Evolutionary conservation across 2,797 vertebrate genomes (phyloP).

Genomic region (Catostomus latipinnis): DNA sequence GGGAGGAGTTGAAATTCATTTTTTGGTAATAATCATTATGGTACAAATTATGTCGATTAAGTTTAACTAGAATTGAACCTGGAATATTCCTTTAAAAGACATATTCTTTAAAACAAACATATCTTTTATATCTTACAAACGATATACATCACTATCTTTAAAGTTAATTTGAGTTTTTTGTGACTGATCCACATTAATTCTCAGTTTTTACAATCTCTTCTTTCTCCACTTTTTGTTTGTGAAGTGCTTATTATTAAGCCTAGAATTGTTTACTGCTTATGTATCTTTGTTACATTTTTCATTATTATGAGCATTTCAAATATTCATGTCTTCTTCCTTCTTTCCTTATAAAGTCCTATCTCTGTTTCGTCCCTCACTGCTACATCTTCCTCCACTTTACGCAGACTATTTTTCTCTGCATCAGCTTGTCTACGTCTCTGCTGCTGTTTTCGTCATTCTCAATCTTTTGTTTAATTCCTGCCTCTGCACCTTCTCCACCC

Average conservation of each 20-base stretch:
- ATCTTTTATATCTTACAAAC: background rate
- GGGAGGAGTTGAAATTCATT: too few relatives aligned
- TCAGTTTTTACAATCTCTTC: background rate
- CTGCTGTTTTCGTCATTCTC: conserved; percentile 35
- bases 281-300: background rate
- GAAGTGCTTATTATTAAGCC: background rate
- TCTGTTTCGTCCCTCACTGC: background rate
- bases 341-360: conserved; percentile 1
- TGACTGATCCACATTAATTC: background rate
- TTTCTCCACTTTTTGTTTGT: background rate
- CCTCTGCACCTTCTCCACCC: conserved; percentile 22
- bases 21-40: too few relatives aligned
- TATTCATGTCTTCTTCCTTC: conserved; percentile 25
- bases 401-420: conserved; percentile 10
- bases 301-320: background rate
- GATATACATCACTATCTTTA: background rate
- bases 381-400: conserved; percentile 10
- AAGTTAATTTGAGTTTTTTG: background rate
- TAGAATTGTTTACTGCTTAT: background rate
- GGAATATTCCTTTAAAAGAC: too few relatives aligned
- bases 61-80: too few relatives aligned
- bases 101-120: background rate
- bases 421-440: conserved; percentile 32
- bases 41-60: too few relatives aligned
- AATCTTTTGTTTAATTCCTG: conserved; percentile 27